Evolutionary conservation across 2,113 vertebrate species (phyloP), one percentile per base, ranked within the genome.

Genomic region (Scalopus aquaticus): DNA sequence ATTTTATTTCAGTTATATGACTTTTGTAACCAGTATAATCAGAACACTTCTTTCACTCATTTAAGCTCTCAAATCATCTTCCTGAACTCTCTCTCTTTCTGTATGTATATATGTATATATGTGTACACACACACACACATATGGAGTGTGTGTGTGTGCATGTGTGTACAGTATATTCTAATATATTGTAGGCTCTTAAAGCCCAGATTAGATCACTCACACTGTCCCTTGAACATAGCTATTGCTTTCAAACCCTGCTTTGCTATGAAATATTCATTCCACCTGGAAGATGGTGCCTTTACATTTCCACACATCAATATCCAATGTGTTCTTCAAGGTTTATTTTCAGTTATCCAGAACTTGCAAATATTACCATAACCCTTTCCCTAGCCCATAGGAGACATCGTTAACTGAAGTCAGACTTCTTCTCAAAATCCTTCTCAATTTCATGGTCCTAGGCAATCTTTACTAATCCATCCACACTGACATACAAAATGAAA

Each of bases 281-380:
- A 89, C 37, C 65, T 73, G 32, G 35, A 87, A 81, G 88, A 76
- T 56, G 28, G 37, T 85, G 4, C 26, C 6, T 95, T 93, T 15
- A 6, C 28, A 81, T 26, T 86, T 74, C 49, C 24, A 88, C 19
- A 17, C 39, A 93, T 32, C 26, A 37, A 83, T 51, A 72, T 44
- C 9, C 51, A 85, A 42, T 37, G 58, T 84, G 37, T 73, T 93
- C 86, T 86, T 60, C 70, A 93, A 82, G 15, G 22, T 58, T 8
- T 89, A 54, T 82, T 87, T 78, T 64, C 42, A 95, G 20, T 85
- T 49, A 69, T 74, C 64, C 44, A 91, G 58, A 89, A 92, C 89
- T 12, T 44, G 13, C 37, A 79, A 91, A 42, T 54, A 58, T 17
- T 35, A 83, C 58, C 20, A 62, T 4, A 44, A 0, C 10, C 5